Percentiles rank a stretch among this genome's conserved stretches.
These are phyloP conservation scores for Campoletis raptor DNA, from an alignment of 2,888 invertebrate species.

Conservation along the genomic window DNA sequence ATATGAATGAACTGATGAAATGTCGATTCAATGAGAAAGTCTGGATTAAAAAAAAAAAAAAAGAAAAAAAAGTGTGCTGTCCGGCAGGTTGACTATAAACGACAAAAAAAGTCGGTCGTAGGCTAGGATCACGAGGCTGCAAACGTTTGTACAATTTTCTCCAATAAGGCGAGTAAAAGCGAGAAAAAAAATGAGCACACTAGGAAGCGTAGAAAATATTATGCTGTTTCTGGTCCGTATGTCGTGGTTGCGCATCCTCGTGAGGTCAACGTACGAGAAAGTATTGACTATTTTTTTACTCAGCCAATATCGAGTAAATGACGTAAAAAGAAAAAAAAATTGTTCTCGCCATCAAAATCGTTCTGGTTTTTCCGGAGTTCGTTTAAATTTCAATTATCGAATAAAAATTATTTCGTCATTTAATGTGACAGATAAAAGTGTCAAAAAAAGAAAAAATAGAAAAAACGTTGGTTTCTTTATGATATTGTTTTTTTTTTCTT, in stretches of 20 bases:
- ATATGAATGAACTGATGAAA: neutral
- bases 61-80: neutral
- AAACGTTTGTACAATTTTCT: conserved; percentile 21
- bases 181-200: conserved; percentile 54
- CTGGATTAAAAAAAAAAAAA: neutral
- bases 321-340: neutral
- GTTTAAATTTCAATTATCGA: neutral
- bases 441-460: neutral
- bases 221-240: conserved; percentile 29
- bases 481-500: neutral
- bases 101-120: conserved; percentile 46
- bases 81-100: neutral
- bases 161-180: conserved; percentile 25
- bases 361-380: neutral
- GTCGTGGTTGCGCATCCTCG: conserved; percentile 44
- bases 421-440: neutral
- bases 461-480: neutral
- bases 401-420: neutral
- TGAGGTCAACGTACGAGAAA: conserved; percentile 53
- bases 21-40: conserved; percentile 6
- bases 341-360: neutral
- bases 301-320: conserved; percentile 4
- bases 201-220: conserved; percentile 39
- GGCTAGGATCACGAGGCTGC: conserved; percentile 13
- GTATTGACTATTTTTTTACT: conserved; percentile 35